These are phyloP conservation scores for Elmis aenea DNA, from an alignment of 2,888 invertebrate species.

Conservation along the genomic window DNA sequence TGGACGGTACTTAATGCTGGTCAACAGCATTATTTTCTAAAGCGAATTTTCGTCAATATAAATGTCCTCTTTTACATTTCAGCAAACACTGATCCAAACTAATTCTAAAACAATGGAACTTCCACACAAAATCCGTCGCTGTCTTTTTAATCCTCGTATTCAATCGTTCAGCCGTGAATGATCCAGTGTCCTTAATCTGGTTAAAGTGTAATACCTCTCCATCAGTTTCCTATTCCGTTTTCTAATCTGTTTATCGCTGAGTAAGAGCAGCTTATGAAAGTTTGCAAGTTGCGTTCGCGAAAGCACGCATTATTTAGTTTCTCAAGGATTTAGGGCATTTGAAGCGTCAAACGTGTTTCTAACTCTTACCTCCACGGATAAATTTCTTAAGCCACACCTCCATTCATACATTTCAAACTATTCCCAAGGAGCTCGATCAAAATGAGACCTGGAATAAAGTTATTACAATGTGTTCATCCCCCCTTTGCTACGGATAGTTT, in stretches of 20 bases:
- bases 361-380: background rate
- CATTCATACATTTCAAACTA: background rate
- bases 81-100: too few relatives aligned
- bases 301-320: slow-evolving; percentile 33
- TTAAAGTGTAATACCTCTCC: slow-evolving; percentile 44
- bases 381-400: background rate
- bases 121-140: too few relatives aligned
- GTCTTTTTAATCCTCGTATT: background rate
- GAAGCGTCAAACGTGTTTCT: slow-evolving; percentile 32
- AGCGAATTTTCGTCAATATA: too few relatives aligned
- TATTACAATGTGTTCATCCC: background rate
- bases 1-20: too few relatives aligned
- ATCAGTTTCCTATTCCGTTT: slow-evolving; percentile 42
- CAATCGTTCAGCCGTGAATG: slow-evolving; percentile 33
- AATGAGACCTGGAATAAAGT: too few relatives aligned
- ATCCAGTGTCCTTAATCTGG: slow-evolving; percentile 41
- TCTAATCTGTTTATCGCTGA: slow-evolving; percentile 45
- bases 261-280: slow-evolving; percentile 35
- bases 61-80: too few relatives aligned
- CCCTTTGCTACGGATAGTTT: background rate
- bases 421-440: too few relatives aligned
- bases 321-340: slow-evolving; percentile 30
- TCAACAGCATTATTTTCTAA: too few relatives aligned
- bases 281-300: slow-evolving; percentile 28
- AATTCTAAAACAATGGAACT: too few relatives aligned